Evolutionary conservation across 2,113 vertebrate genomes (phyloP).

Genomic region (Larimichthys crocea): DNA sequence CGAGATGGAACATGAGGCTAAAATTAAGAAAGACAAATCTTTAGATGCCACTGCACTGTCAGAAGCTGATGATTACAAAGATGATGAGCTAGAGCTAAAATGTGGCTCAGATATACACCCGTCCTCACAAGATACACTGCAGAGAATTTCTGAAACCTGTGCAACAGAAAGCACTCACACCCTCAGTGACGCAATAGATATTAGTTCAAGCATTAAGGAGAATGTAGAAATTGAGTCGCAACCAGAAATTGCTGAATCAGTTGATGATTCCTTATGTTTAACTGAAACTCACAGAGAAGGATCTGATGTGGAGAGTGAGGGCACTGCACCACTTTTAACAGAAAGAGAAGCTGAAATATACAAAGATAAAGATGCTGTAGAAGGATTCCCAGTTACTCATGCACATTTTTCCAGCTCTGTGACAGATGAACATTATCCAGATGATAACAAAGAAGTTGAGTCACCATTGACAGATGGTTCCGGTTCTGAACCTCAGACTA

Average conservation of each 20-base stretch:
- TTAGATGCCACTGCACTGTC: conserved; percentile 69
- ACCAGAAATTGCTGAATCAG: conserved; percentile 11
- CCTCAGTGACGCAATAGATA: conserved; percentile 7
- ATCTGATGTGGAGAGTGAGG: conserved; percentile 19
- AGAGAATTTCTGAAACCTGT: conserved; percentile 63
- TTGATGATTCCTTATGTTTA: conserved; percentile 21
- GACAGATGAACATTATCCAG: conserved; percentile 23
- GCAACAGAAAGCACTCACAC: conserved; percentile 6
- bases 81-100: conserved; percentile 67
- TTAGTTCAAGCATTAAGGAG: not conserved
- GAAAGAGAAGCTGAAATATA: conserved; percentile 18
- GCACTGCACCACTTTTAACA: not conserved
- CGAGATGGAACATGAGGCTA: conserved; percentile 93
- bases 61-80: conserved; percentile 54
- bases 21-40: conserved; percentile 86
- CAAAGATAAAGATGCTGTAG: not conserved
- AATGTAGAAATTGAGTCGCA: conserved; percentile 20
- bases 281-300: conserved; percentile 17
- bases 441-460: conserved; percentile 14
- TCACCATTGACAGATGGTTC: conserved; percentile 4
- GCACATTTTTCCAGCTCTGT: conserved; percentile 7
- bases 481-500: conserved; percentile 1
- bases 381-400: conserved; percentile 3
- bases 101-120: conserved; percentile 80
- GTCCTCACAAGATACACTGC: conserved; percentile 79